Conservation (phyloP, 2,888 invertebrate genomes). For the Shargacucullia verbasci region DNA sequence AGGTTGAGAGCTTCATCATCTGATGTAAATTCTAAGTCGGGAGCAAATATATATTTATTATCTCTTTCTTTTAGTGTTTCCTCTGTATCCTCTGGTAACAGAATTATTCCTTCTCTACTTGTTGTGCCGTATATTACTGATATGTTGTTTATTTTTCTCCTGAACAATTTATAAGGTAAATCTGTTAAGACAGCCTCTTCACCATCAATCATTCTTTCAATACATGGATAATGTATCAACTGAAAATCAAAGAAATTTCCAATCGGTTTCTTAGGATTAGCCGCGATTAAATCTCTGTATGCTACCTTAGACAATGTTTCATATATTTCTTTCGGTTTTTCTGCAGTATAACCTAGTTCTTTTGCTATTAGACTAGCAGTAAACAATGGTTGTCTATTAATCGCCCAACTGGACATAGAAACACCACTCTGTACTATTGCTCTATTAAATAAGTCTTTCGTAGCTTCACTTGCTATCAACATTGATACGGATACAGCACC, state of each 20-base stretch:
- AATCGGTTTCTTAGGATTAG: conserved; percentile 15
- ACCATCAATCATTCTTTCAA: conserved; percentile 69
- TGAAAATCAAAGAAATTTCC: conserved; percentile 62
- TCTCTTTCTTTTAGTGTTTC: conserved; percentile 61
- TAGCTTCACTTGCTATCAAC: conserved; percentile 64
- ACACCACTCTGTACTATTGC: conserved; percentile 20
- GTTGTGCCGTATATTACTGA: conserved; percentile 64
- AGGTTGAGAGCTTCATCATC: conserved; percentile 59
- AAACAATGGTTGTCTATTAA: conserved; percentile 18
- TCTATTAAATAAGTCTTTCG: conserved; percentile 59
- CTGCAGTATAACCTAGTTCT: conserved; percentile 5
- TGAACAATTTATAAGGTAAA: conserved; percentile 68
- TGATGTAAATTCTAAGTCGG: conserved; percentile 68
- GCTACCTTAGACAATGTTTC: conserved; percentile 66
- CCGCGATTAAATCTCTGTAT: conserved; percentile 57
- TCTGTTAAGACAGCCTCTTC: conserved; percentile 70
- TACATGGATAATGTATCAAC: conserved; percentile 70
- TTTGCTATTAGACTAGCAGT: conserved; percentile 17
- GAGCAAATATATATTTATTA: conserved; percentile 64
- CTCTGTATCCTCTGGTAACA: conserved; percentile 60
- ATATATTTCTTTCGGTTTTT: conserved; percentile 28
- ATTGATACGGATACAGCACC: conserved; percentile 70
- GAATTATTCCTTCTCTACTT: conserved; percentile 70
- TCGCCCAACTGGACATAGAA: conserved; percentile 16
- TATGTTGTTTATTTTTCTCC: conserved; percentile 58